Base-by-base conservation (phyloP, 2,797 vertebrate species). In the Adrianichthys oophorus region DNA sequence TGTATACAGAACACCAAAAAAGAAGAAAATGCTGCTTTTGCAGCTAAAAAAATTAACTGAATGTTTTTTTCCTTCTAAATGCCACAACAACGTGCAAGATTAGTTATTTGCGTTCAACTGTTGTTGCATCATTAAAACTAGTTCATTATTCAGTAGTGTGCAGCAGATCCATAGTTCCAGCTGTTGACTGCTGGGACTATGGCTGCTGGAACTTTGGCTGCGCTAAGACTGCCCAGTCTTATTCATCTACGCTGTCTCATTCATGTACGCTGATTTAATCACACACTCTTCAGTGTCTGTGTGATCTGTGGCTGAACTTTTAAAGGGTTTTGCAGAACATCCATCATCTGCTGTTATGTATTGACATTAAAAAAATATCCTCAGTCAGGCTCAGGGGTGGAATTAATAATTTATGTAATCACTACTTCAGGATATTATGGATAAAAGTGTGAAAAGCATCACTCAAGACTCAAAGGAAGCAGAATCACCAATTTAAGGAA, bases 341-440 rank as follows among this genome's bases (percentile, higher is more conserved):
- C 43, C 41, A 48, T 57, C 62, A 48, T 71, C 67, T 67, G 61
- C 57, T 55, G 44, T 46, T 40, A 44, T 21, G 4, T 32, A 48
- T 57, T 41, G 37, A 46, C 59, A 56, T 64, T 59, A 56, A 55
- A 44, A 16, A 59, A 44, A 64, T 29, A 19, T 8, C 24, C 10
- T 0, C 14, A 43, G 2, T 55, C 0, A 61, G 40, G 7, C 46
- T 60, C 5, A 45, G 24, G 51, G 46, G 18, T 45, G 8, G 57
- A 70, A 49, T 43, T 17, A 23, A 52, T 41, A 59, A 59, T 47
- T 44, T 0, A 16, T 10, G 40, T 63, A 0, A 32, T 65, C 47
- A 46, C 43, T 26, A 43, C 4, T 0, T 56, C 16, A n/a, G 41
- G 12, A 1, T 48, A 41, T 18, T 15, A 2, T 24, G 21, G 40